A percentile compares a stretch with the other conserved stretches of the same genome.
phyloP scores from a whole-genome alignment of 2,113 vertebrate species.

The Pterophyllum scalare region DNA sequence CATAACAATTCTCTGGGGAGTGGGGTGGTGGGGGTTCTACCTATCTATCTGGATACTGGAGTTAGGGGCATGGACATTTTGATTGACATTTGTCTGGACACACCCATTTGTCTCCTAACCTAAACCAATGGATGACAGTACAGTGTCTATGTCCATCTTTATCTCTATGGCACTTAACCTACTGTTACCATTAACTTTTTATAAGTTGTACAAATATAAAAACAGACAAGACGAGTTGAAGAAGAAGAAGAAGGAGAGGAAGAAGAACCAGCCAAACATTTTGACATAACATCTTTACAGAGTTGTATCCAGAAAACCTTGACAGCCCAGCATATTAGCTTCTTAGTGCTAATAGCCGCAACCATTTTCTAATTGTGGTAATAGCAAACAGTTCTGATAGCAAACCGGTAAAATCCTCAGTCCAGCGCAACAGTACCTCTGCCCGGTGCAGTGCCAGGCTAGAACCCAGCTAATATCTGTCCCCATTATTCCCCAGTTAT shows the following conservation, averaged over 20 bases:
- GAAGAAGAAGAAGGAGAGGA: not conserved
- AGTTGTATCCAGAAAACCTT: too few relatives aligned
- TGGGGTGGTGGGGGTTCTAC: not conserved
- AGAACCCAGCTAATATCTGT: not conserved
- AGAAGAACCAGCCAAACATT: too few relatives aligned
- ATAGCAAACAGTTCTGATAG: too few relatives aligned
- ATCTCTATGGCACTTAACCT: not conserved
- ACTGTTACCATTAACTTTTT: not conserved
- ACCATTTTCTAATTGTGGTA: too few relatives aligned
- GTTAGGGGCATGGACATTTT: not conserved
- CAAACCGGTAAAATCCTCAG: too few relatives aligned
- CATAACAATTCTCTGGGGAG: not conserved
- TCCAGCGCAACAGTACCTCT: too few relatives aligned
- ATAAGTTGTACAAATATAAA: not conserved
- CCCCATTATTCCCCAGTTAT: not conserved
- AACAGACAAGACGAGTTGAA: not conserved
- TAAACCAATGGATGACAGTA: not conserved
- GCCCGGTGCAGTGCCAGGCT: too few relatives aligned
- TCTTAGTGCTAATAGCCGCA: too few relatives aligned
- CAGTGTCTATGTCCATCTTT: not conserved
- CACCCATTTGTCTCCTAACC: not conserved
- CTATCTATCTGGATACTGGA: not conserved
- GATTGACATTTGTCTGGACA: not conserved
- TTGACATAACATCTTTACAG: fast-evolving
- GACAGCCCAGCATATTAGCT: too few relatives aligned